A percentile compares a stretch with the other conserved stretches of the same genome.
These are phyloP conservation scores for Entomobrya multifasciata DNA, from an alignment of 2,888 invertebrate genomes.

Conservation along the genomic window DNA sequence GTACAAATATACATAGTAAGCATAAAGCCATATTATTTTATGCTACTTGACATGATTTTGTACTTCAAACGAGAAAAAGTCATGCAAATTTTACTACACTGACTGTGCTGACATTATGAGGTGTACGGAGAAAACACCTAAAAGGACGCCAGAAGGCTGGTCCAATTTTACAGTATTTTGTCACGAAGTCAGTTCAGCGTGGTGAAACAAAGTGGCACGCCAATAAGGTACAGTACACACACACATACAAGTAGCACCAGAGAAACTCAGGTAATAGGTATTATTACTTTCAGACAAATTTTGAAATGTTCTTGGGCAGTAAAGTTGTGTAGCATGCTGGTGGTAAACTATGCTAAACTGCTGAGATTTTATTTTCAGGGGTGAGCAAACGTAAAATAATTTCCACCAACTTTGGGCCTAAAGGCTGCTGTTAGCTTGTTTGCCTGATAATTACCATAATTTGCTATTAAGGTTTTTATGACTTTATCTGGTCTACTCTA, in stretches of 20 bases:
- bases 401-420: conserved; percentile 31
- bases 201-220: not conserved
- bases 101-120: not conserved
- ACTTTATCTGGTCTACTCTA: conserved; percentile 51
- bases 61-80: no score
- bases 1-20: not conserved
- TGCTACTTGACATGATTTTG: no score
- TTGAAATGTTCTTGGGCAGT: not conserved
- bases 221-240: not conserved
- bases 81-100: no score
- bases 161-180: conserved; percentile 64
- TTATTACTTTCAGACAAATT: conserved; percentile 4
- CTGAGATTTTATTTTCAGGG: not conserved
- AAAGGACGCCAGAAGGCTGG: conserved; percentile 42
- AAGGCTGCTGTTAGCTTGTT: conserved; percentile 49
- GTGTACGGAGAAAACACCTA: conserved; percentile 34
- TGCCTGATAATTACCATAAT: conserved; percentile 67
- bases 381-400: conserved; percentile 42
- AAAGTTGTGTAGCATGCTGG: conserved; percentile 8
- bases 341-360: not conserved
- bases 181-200: conserved; percentile 58
- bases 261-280: no score
- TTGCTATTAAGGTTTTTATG: conserved; percentile 67
- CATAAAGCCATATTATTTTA: not conserved
- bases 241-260: no score